phyloP scores from a whole-genome alignment of 2,113 vertebrate species.

The Solea senegalensis region DNA sequence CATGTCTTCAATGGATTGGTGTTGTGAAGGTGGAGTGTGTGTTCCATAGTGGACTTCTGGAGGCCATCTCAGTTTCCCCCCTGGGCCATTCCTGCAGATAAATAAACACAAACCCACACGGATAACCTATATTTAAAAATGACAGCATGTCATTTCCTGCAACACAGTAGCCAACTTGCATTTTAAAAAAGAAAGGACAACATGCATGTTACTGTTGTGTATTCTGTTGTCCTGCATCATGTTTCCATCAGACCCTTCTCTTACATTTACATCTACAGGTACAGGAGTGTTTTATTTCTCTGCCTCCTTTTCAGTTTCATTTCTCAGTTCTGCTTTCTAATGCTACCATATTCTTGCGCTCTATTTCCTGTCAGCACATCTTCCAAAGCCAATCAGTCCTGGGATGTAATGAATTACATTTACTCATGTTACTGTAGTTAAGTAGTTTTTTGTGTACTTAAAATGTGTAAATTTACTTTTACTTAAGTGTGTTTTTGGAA shows the following conservation, averaged over 20 bases:
- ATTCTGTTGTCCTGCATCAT: background rate
- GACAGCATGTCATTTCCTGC: slow-evolving; percentile 20
- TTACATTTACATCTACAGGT: too few relatives aligned
- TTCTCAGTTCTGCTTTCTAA: background rate
- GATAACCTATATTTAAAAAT: slow-evolving; percentile 18
- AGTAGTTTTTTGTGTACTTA: too few relatives aligned
- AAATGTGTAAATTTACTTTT: too few relatives aligned
- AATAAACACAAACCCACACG: slow-evolving; percentile 30
- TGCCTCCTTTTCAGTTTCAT: too few relatives aligned
- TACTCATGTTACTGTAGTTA: too few relatives aligned
- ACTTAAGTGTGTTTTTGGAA: too few relatives aligned
- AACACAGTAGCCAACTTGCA: background rate
- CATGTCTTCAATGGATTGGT: slow-evolving; percentile 46
- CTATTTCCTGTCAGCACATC: too few relatives aligned
- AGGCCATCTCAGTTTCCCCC: slow-evolving; percentile 26
- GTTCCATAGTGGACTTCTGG: slow-evolving; percentile 57
- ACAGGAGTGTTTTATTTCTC: too few relatives aligned
- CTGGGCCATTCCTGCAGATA: slow-evolving; percentile 62
- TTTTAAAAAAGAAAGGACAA: too few relatives aligned
- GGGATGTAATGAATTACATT: too few relatives aligned
- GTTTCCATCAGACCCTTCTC: too few relatives aligned
- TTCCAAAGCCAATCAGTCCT: background rate
- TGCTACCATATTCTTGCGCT: background rate
- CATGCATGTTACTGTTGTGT: background rate
- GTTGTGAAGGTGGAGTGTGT: slow-evolving; percentile 65